Evolutionary conservation across 1,140 invertebrate species (phyloP), one percentile per base, ranked within the genome.

Genomic region (Zaprionus kolodkinae): DNA sequence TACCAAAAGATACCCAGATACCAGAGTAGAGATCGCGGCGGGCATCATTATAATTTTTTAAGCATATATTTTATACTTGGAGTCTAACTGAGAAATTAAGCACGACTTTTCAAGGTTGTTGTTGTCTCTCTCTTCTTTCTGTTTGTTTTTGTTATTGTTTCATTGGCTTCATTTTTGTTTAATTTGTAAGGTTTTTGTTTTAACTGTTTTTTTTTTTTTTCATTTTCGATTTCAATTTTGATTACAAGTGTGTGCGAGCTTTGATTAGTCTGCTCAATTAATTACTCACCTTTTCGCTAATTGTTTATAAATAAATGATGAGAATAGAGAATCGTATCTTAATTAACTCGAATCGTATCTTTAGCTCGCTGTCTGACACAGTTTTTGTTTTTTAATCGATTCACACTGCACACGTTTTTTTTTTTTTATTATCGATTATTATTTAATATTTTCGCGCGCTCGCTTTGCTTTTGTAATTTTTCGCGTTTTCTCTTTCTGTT

Each of bases 61-160:
- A 84, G 73, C 77, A 88, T 88, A 89, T 84, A 84, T 89, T 84
- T 89, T 71, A 78, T 88, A 79, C 78, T 87, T 88, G 85, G 85
- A 79, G 77, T 83, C 75, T 76, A 81, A 72, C 81, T 88, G 78
- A 88, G 85, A 85, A 88, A 88, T 88, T 88, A 88, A 89, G 85
- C 85, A 85, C 85, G 85, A 88, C 78, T 89, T 85, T 85, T 85
- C 85, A 85, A 88, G 85, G 84, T 68, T 75, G 35, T 65, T 64
- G 33, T 57, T 67, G 48, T 21, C 21, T 21, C 21, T 21, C 21
- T 21, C 21, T 21, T 21, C 15, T 72, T 45, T 17, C 69, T 84
- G 67, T 67, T 71, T 75, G 56, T 81, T 76, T 81, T 76, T 80
- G 81, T 66, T 72, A 73, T 64, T 79, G 72, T 71, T 86, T 73